A percentile compares a stretch with the other conserved stretches of the same genome.
Conservation (phyloP, 1,140 invertebrate genomes). For the Myzus persicae region DNA sequence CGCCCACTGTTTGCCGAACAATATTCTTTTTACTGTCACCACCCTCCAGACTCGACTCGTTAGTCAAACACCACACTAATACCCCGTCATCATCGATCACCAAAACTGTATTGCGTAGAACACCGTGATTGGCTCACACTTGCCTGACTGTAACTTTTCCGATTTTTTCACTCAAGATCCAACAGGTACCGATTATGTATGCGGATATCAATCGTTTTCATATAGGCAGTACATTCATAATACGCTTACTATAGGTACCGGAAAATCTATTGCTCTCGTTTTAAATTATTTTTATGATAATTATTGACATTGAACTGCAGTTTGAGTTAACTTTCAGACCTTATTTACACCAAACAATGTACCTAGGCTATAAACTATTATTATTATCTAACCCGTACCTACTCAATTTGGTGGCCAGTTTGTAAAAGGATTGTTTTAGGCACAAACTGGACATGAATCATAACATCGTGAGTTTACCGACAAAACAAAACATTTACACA, state of each 20-base stretch:
- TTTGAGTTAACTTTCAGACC: neutral
- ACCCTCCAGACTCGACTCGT: no score
- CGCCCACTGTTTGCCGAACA: no score
- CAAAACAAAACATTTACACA: neutral
- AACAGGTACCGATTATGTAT: neutral
- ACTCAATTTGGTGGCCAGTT: conserved; percentile 22
- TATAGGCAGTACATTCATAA: no score
- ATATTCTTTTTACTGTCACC: no score
- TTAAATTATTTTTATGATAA: neutral
- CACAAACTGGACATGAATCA: conserved; percentile 43
- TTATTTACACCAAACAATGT: neutral
- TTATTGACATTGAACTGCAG: neutral
- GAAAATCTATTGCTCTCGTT: neutral
- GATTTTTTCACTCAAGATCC: neutral
- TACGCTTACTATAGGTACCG: no score
- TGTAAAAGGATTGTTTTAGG: conserved; percentile 49
- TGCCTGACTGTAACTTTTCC: no score
- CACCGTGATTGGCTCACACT: no score
- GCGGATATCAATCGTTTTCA: neutral
- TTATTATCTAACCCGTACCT: neutral
- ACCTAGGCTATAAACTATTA: no score
- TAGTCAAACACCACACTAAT: no score
- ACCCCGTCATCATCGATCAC: no score
- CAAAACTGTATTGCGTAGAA: no score
- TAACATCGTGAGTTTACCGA: neutral